Evolutionary conservation across 2,888 invertebrate genomes (phyloP), one percentile per base, ranked within the genome.

Genomic region (Smittia sp.): DNA sequence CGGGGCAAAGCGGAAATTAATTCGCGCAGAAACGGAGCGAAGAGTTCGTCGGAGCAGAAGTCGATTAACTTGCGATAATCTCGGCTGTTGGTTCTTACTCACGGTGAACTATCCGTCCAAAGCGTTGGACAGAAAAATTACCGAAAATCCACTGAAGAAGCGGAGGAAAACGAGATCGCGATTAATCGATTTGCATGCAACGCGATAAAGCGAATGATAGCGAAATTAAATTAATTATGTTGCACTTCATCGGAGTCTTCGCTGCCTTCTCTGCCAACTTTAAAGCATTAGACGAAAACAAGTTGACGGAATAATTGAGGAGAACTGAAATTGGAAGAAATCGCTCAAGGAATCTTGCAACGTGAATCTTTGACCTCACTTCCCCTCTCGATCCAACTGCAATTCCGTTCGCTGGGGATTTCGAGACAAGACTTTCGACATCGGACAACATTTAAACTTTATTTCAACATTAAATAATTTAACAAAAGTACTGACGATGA

Each of bases 81-180:
- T 46, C n/a, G 15, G 46, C n/a, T 3, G 46, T 46, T 11, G 11
- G 2, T 46, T 46, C 15, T 46, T 46, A 46, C 46, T n/a, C 46
- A 46, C 46, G 46, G 58, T 58, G 58, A 58, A 18, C 11, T 58
- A 58, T 58, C 58, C 58, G 58, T 24, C 18, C 9, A 63, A 63
- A 4, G 18, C 32, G 9, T 66, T 66, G 66, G 66, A 66, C 66
- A 66, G 66, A 32, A 66, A 66, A 66, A 66, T 66, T 66, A 66
- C 38, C 66, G 66, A 66, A 66, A 66, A 66, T 66, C 39, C 22
- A 62, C 22, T 62, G 66, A 66, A 66, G 66, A 66, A 66, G 66
- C 66, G 62, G 24, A 25, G 58, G 24, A 25, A 11, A 11, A 63
- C 20, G n/a, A 24, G 6, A 6, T 6, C 27, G 20, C 22, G 58